A percentile compares a stretch with the other conserved stretches of the same genome.
phyloP scores from a whole-genome alignment of 2,888 invertebrate species.

The Nineta flava region DNA sequence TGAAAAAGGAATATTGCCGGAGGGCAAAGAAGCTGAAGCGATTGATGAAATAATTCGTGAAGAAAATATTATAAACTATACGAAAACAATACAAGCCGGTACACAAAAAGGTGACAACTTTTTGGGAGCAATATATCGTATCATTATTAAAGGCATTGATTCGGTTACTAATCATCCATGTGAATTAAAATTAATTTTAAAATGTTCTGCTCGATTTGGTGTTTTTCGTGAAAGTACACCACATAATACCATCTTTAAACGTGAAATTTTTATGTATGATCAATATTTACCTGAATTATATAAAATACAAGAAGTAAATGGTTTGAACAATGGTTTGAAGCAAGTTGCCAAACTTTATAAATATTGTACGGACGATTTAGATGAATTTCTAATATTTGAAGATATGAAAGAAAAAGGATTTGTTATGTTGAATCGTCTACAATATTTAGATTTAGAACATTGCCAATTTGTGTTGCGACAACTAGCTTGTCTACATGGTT shows the following conservation, averaged over 20 bases:
- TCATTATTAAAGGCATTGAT: constrained; percentile 10
- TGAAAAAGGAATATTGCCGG: neutral
- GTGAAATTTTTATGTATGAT: constrained; percentile 6
- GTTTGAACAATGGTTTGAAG: constrained; percentile 3
- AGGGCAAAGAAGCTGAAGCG: neutral
- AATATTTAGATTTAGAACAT: constrained; percentile 1
- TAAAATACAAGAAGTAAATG: constrained; percentile 9
- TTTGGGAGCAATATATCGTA: constrained; percentile 16
- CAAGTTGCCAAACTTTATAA: neutral
- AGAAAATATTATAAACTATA: constrained; percentile 7
- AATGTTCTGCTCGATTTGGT: constrained; percentile 1
- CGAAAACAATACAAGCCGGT: constrained; percentile 12
- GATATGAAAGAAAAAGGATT: constrained; percentile 1
- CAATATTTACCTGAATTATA: constrained; percentile 9
- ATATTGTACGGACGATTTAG: neutral
- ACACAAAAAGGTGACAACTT: constrained; percentile 19
- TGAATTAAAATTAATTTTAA: constrained; percentile 5
- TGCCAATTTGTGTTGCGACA: constrained; percentile 3
- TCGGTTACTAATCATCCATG: constrained; percentile 7
- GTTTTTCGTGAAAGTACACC: neutral
- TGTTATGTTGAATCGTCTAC: neutral
- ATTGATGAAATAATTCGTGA: constrained; percentile 9
- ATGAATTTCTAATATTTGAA: constrained; percentile 3
- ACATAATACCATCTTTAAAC: neutral
- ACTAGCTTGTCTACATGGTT: neutral